These are phyloP conservation scores for Yponomeuta cagnagella DNA, from an alignment of 2,888 invertebrate species.

Conservation along the genomic window DNA sequence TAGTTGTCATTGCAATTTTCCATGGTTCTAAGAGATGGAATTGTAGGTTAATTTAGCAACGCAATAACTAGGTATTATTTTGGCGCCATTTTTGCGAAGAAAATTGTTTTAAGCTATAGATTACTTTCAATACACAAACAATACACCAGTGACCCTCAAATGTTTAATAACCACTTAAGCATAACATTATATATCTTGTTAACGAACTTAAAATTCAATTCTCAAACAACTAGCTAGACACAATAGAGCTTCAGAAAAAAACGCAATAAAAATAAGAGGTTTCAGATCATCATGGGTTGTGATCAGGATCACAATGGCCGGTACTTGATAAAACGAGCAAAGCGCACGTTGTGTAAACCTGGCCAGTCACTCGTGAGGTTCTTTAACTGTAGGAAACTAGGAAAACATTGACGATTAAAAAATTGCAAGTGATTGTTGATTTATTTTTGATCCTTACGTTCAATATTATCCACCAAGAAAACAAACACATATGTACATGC, in stretches of 20 bases:
- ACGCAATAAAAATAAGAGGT: conserved; percentile 23
- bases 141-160: background rate
- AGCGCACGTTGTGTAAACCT: conserved; percentile 35
- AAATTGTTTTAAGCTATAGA: background rate
- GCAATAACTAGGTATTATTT: background rate
- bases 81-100: background rate
- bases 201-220: background rate
- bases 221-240: background rate
- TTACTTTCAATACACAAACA: background rate
- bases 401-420: background rate
- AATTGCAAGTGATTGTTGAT: background rate
- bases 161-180: background rate
- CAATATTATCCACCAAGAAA: too few relatives aligned
- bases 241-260: conserved; percentile 15
- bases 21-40: background rate
- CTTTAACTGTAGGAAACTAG: conserved; percentile 28
- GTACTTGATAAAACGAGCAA: conserved; percentile 34
- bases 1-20: background rate
- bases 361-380: conserved; percentile 32
- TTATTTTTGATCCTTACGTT: too few relatives aligned
- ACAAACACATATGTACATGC: too few relatives aligned
- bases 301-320: conserved; percentile 42
- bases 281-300: conserved; percentile 18
- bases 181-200: background rate
- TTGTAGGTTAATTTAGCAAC: background rate